Conservation (phyloP, 2,797 vertebrate genomes). For the Eulemur rubriventer region DNA sequence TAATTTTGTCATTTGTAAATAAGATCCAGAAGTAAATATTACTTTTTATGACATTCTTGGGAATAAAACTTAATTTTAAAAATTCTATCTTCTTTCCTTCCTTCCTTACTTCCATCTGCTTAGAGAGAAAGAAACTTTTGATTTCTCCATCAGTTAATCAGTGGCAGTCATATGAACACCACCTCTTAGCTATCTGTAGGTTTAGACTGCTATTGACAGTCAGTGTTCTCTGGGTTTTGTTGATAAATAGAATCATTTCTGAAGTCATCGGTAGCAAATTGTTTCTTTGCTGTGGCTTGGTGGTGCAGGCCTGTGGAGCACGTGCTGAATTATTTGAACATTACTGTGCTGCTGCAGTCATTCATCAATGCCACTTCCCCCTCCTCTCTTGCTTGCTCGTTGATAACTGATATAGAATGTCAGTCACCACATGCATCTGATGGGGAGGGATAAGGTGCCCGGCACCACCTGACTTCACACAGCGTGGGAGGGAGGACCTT, state of each 20-base stretch:
- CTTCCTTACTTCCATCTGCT: not conserved
- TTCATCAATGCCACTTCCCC: constrained; percentile 26
- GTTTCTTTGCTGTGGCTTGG: constrained; percentile 43
- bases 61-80: not conserved
- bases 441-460: not conserved
- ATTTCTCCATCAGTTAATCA: not conserved
- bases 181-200: not conserved
- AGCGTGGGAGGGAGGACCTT: rapidly evolving
- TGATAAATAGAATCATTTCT: constrained; percentile 77
- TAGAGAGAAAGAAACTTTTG: not conserved
- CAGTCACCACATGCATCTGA: not conserved
- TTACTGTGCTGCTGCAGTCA: not conserved
- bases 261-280: constrained; percentile 72
- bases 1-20: not conserved
- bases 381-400: not conserved
- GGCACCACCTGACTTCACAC: not conserved
- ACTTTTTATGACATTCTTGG: not conserved
- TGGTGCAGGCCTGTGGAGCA: not conserved
- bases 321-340: constrained; percentile 61
- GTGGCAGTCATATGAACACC: not conserved
- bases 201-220: constrained; percentile 20
- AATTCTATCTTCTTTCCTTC: not conserved
- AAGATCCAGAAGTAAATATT: not conserved
- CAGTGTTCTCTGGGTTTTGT: constrained; percentile 44
- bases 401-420: not conserved